These are phyloP conservation scores for Agrenia bidenticulata DNA, from an alignment of 2,888 invertebrate species.

Conservation along the genomic window DNA sequence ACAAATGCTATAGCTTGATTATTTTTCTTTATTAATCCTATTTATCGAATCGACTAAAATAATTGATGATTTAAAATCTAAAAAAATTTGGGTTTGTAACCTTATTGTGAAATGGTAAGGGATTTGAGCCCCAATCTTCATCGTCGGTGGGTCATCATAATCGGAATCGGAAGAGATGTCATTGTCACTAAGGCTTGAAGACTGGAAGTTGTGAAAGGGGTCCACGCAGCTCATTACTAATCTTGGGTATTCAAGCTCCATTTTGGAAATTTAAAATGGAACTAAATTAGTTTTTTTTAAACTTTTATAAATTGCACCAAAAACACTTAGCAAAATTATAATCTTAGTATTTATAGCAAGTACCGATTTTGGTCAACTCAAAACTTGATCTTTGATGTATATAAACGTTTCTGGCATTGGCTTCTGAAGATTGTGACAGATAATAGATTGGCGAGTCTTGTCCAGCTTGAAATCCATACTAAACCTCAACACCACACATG, in stretches of 20 bases:
- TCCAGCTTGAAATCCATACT: too few species aligned
- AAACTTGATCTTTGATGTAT: too few species aligned
- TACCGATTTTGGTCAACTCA: neutral
- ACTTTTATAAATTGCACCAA: neutral
- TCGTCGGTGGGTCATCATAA: neutral
- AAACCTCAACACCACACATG: too few species aligned
- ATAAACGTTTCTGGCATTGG: too few species aligned
- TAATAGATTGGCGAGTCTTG: too few species aligned
- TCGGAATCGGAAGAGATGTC: neutral
- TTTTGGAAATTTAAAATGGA: neutral
- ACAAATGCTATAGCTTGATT: too few species aligned
- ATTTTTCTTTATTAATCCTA: too few species aligned
- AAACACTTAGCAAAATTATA: neutral
- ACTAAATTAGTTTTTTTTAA: neutral
- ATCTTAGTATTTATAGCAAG: neutral
- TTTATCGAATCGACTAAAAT: too few species aligned
- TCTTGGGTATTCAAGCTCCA: conserved; percentile 13
- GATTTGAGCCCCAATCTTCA: neutral
- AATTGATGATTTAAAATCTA: too few species aligned
- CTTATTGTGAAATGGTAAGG: too few species aligned
- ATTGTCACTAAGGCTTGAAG: conserved; percentile 11
- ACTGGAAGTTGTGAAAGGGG: neutral
- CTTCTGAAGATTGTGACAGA: too few species aligned
- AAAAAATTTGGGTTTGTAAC: too few species aligned
- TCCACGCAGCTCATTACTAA: neutral